phyloP scores from a whole-genome alignment of 2,797 vertebrate genomes.

The Phataginus tetradactyla region DNA sequence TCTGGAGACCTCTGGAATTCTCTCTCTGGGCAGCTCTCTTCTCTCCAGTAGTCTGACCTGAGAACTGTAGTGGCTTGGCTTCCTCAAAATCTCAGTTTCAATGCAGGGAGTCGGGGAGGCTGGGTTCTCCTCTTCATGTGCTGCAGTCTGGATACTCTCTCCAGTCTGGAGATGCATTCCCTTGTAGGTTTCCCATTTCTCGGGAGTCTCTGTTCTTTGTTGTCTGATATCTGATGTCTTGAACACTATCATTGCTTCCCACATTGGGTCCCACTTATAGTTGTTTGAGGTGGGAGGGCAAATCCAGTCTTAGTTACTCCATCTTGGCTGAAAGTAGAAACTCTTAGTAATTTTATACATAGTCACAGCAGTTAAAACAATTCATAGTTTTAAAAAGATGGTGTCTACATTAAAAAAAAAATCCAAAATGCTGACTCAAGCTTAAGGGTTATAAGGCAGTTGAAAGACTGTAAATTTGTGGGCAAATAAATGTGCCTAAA shows the following conservation, averaged over 20 bases:
- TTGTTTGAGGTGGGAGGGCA: not conserved
- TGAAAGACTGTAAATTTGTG: not conserved
- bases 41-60: not conserved
- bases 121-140: not conserved
- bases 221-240: not conserved
- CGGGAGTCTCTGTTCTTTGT: not conserved
- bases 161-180: not conserved
- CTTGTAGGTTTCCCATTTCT: not conserved
- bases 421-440: not conserved
- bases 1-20: not conserved
- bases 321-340: not conserved
- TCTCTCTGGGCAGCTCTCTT: not conserved
- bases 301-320: not conserved
- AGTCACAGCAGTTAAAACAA: constrained; percentile 9
- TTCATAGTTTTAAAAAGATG: not conserved
- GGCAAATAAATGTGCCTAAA: not conserved
- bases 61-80: not conserved
- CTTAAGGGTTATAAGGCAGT: not conserved
- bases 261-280: not conserved
- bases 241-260: not conserved
- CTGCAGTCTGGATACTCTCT: not conserved
- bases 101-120: not conserved
- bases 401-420: constrained; percentile 12
- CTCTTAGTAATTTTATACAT: not conserved
- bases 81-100: not conserved